A percentile compares a stretch with the other conserved stretches of the same genome.
These are phyloP conservation scores for Porites cylindrica DNA, from an alignment of 92 coral and sea anemone genomes.

Conservation along the genomic window DNA sequence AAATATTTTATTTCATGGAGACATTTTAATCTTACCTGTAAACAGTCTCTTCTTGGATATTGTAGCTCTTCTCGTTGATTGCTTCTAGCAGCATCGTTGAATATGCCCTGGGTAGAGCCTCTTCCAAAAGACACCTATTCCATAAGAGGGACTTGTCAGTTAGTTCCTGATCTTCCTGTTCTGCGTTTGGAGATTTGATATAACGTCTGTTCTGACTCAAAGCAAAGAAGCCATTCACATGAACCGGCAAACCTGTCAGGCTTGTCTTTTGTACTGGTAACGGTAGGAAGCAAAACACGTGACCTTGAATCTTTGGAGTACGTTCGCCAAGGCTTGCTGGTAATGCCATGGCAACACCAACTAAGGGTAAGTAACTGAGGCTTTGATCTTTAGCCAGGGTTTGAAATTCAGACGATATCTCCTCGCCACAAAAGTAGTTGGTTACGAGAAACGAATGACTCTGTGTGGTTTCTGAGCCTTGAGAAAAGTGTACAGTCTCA, in stretches of 20 bases:
- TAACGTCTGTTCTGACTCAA: constrained; percentile 69
- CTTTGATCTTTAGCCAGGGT: constrained; percentile 45
- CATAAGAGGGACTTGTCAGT: constrained; percentile 67
- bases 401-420: constrained; percentile 46
- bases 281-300: constrained; percentile 67
- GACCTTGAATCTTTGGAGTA: constrained; percentile 42
- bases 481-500: constrained; percentile 17
- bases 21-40: constrained; percentile 25
- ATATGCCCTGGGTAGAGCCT: constrained; percentile 64
- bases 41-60: not conserved
- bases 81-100: constrained; percentile 44
- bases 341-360: constrained; percentile 62
- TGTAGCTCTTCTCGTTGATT: not conserved
- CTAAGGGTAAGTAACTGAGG: constrained; percentile 67
- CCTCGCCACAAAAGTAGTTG: constrained; percentile 58
- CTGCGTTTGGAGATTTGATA: constrained; percentile 51
- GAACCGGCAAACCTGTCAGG: constrained; percentile 71
- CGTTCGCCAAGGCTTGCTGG: not conserved
- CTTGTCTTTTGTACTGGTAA: constrained; percentile 63
- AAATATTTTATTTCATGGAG: no score
- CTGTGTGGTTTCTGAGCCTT: not conserved
- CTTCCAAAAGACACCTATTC: constrained; percentile 63
- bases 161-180: constrained; percentile 53
- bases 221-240: constrained; percentile 72
- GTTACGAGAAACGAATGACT: constrained; percentile 54